Evolutionary conservation across 2,888 invertebrate species (phyloP).

Genomic region (Uropetala carovei): DNA sequence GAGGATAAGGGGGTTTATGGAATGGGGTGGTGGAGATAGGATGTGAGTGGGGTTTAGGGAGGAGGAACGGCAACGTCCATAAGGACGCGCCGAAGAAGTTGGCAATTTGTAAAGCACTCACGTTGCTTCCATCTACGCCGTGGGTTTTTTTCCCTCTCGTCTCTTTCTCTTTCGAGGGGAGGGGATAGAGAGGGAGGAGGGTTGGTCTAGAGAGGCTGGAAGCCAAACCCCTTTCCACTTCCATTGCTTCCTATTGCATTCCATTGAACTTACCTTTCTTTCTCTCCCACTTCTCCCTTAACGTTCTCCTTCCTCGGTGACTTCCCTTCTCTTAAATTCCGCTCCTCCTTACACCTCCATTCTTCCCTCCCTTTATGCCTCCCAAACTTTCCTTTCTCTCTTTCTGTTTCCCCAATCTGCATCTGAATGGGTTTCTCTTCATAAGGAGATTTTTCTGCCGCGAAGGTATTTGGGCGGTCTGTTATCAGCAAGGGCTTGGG

Average conservation of each 20-base stretch:
- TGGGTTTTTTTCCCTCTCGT: neutral
- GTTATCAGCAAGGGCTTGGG: constrained; percentile 16
- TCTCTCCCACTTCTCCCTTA: neutral
- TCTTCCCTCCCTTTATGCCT: neutral
- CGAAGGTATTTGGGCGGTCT: constrained; percentile 12
- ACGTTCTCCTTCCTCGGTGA: neutral
- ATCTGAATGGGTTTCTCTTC: constrained; percentile 57
- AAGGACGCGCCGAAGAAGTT: constrained; percentile 52
- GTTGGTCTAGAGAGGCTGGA: neutral
- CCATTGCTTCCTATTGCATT: neutral
- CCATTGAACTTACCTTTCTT: neutral
- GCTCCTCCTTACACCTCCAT: neutral
- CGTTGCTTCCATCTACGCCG: constrained; percentile 49
- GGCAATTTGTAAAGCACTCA: constrained; percentile 59
- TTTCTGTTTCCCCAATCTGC: constrained; percentile 16
- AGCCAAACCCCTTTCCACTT: neutral
- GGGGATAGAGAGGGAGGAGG: neutral
- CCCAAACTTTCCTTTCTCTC: neutral
- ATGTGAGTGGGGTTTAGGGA: neutral
- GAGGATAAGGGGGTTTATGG: neutral
- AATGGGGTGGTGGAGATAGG: neutral
- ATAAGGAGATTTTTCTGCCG: constrained; percentile 56
- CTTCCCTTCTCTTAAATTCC: neutral
- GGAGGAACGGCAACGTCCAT: constrained; percentile 4
- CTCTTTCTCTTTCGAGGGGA: neutral